A percentile compares a stretch with the other conserved stretches of the same genome.
These are phyloP conservation scores for Hipposideros larvatus DNA, from an alignment of 2,797 vertebrate genomes.

Conservation along the genomic window DNA sequence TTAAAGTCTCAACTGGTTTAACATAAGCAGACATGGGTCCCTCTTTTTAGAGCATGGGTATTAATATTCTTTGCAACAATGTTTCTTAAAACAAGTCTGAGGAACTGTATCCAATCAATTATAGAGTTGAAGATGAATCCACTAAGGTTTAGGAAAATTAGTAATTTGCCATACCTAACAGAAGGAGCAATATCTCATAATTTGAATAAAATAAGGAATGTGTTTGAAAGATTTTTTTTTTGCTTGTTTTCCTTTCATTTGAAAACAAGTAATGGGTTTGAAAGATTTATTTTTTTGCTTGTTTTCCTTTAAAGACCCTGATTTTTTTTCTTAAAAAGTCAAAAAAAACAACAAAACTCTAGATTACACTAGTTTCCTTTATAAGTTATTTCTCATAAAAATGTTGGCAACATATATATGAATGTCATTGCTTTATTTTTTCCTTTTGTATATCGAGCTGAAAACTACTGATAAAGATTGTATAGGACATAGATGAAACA, in stretches of 20 bases:
- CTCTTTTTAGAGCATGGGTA: background rate
- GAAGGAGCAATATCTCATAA: background rate
- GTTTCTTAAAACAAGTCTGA: background rate
- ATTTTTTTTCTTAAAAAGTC: background rate
- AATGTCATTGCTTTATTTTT: background rate
- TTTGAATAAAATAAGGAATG: background rate
- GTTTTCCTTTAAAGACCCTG: background rate
- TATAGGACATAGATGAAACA: background rate
- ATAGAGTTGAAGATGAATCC: background rate
- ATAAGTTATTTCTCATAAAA: background rate
- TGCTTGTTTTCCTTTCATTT: background rate
- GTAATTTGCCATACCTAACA: background rate
- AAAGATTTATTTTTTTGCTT: background rate
- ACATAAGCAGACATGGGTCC: fast-evolving
- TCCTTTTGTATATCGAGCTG: background rate
- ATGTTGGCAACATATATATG: background rate
- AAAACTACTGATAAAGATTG: background rate
- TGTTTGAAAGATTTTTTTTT: background rate
- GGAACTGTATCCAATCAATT: background rate
- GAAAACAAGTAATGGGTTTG: background rate
- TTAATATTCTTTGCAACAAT: background rate
- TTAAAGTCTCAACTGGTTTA: background rate
- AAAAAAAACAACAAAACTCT: background rate
- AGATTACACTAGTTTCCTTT: background rate
- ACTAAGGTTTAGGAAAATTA: background rate